These are phyloP conservation scores for Meandrina meandrites DNA, from an alignment of 92 coral and sea anemone genomes.

Conservation along the genomic window DNA sequence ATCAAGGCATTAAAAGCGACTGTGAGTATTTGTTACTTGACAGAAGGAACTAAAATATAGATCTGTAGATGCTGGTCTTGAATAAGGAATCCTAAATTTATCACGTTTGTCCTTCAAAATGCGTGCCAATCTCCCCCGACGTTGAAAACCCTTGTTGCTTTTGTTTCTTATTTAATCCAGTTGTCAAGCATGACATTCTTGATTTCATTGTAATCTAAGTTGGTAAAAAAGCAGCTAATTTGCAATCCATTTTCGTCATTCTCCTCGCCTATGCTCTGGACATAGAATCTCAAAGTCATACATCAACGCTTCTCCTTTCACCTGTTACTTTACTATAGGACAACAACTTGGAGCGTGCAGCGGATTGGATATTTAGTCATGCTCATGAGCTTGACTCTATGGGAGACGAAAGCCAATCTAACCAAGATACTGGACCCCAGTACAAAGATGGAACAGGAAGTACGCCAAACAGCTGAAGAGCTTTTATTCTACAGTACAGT, in stretches of 20 bases:
- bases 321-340: constrained; percentile 39
- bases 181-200: no score
- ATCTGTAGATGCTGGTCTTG: background rate
- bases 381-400: constrained; percentile 87
- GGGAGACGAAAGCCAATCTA: constrained; percentile 67
- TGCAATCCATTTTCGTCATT: no score
- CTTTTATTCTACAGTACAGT: background rate
- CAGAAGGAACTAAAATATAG: background rate
- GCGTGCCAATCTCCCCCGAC: background rate
- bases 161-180: no score
- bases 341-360: constrained; percentile 94
- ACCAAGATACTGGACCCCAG: constrained; percentile 83
- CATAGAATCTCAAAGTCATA: no score
- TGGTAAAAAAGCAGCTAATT: no score
- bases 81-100: no score
- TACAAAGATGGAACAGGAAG: constrained; percentile 89
- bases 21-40: constrained; percentile 40
- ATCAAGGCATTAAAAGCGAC: constrained; percentile 88
- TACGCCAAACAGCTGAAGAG: constrained; percentile 25
- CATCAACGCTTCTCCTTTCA: no score
- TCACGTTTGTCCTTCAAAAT: no score
- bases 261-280: no score
- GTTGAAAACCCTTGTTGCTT: no score
- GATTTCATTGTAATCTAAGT: no score
- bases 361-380: constrained; percentile 98